Percentiles rank a stretch among this genome's conserved stretches.
phyloP scores from a whole-genome alignment of 2,888 invertebrate species.

The Limnephilus marmoratus region DNA sequence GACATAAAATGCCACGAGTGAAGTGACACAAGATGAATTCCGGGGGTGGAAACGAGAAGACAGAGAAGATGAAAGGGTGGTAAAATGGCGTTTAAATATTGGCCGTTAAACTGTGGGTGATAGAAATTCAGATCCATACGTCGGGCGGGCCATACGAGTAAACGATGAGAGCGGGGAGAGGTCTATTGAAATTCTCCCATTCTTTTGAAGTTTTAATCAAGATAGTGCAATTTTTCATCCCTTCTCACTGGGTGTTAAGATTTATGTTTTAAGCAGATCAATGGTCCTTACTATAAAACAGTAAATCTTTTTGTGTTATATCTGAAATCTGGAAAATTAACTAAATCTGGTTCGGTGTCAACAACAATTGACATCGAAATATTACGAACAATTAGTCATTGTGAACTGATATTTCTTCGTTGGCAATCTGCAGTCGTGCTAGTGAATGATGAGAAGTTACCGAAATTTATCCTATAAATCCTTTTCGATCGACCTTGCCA shows the following conservation, averaged over 20 bases:
- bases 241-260: not conserved
- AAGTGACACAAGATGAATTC: not conserved
- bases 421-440: too few species aligned
- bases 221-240: not conserved
- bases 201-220: constrained; percentile 4
- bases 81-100: constrained; percentile 14
- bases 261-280: not conserved
- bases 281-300: not conserved
- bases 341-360: too few species aligned
- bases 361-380: too few species aligned
- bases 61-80: not conserved
- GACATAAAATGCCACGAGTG: not conserved
- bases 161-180: not conserved
- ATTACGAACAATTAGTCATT: too few species aligned
- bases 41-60: not conserved
- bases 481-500: too few species aligned
- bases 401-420: too few species aligned
- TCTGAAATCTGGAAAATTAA: too few species aligned
- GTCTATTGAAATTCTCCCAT: not conserved
- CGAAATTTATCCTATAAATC: too few species aligned
- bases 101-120: constrained; percentile 7
- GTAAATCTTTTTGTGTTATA: not conserved
- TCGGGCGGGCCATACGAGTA: not conserved
- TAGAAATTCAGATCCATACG: not conserved
- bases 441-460: too few species aligned